Base-by-base conservation (phyloP, 2,888 invertebrate species). In the Chrysolina americana region DNA sequence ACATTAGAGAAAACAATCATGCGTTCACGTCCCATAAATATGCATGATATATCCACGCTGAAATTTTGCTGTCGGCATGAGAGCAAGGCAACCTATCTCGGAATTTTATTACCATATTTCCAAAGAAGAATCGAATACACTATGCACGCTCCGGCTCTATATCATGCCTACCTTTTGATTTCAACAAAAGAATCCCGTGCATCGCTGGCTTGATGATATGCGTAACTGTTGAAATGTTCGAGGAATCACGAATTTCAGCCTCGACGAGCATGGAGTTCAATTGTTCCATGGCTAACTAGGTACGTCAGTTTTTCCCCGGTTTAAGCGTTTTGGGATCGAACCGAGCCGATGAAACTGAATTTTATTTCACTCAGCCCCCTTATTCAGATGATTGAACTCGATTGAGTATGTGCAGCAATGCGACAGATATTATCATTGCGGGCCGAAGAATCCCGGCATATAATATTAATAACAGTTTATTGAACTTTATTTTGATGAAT, bases 51-150 rank as follows among this genome's bases (percentile, higher is more conserved):
- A 53, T 53, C 53, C 53, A 19, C 21, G 53, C 53, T 53, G 53
- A 53, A 53, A 53, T 21, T 53, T 53, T 21, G 53, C 53, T 21
- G 53, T 21, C 53, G 10, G 21, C 11, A 53, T 11, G 53, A 13
- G 19, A 53, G 21, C 53, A 53, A 53, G 21, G 53, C 53, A 53
- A 23, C 53, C 53, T 53, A 53, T 53, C 53, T 53, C 53, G 21
- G 53, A 53, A 53, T 53, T 53, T 53, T 53, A 53, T 53, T 53
- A 53, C 53, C 53, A 53, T 53, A 53, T 53, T 53, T 53, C 13
- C 21, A 11, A 53, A 53, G 21, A 21, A 53, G 53, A 53, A 53
- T 53, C 53, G 53, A 53, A 53, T 21, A 53, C 53, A 53, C 53
- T 10, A 53, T 21, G 21, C 53, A 21, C 53, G 53, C 11, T 53